Evolutionary conservation across 2,797 vertebrate genomes (phyloP).

Genomic region (Hypotaenidia okinawae): DNA sequence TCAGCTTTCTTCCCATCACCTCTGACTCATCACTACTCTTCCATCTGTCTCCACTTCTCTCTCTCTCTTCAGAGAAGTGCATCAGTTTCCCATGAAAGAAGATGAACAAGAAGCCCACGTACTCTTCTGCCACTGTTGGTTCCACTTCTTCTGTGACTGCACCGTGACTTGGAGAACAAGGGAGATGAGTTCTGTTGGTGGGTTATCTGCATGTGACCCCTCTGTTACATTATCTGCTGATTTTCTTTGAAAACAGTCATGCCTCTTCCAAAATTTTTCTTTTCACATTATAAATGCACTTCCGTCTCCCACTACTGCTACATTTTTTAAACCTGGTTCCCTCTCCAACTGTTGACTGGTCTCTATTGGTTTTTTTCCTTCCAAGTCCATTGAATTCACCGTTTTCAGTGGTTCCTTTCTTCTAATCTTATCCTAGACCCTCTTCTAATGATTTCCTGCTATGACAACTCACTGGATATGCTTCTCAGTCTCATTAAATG

Average conservation of each 20-base stretch:
- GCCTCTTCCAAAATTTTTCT: background rate
- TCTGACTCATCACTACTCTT: background rate
- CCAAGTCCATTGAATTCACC: background rate
- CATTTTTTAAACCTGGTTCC: background rate
- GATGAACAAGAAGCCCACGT: background rate
- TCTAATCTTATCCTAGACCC: background rate
- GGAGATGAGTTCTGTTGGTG: background rate
- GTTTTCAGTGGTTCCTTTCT: background rate
- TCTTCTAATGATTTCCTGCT: background rate
- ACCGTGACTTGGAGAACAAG: background rate
- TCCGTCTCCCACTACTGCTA: background rate
- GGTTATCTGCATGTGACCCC: background rate
- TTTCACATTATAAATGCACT: background rate
- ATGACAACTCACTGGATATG: background rate
- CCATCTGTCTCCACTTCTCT: background rate
- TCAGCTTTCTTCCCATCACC: background rate
- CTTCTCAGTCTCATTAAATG: background rate
- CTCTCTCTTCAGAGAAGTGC: background rate
- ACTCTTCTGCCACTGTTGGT: background rate
- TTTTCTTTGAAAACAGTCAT: background rate
- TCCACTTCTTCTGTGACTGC: background rate
- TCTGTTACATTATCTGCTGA: background rate
- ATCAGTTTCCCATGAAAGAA: background rate
- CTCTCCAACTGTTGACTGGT: background rate
- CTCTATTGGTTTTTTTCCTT: background rate